phyloP scores from a whole-genome alignment of 2,113 vertebrate genomes.

The Miniopterus natalensis region DNA sequence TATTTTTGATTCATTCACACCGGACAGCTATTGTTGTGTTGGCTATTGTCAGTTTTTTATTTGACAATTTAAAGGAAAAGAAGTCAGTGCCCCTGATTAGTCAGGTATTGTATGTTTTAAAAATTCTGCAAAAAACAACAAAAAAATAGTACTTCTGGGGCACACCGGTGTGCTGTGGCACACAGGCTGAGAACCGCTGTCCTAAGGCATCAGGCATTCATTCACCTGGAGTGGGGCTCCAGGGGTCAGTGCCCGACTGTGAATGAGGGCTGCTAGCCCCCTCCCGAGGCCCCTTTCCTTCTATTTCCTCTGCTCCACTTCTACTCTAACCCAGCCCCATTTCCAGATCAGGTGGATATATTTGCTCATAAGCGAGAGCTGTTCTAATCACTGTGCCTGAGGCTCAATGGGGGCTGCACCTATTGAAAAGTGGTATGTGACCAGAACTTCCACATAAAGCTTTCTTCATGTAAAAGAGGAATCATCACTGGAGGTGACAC shows the following conservation, averaged over 20 bases:
- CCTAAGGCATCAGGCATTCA: no score
- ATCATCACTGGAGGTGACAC: neutral
- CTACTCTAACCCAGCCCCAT: no score
- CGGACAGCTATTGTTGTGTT: neutral
- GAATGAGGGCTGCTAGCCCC: no score
- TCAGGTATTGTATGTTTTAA: no score
- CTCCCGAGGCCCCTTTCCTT: no score
- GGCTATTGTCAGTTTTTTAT: neutral
- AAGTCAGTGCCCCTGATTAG: no score
- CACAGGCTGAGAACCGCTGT: neutral
- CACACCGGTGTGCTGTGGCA: no score
- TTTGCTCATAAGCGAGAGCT: neutral
- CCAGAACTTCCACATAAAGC: neutral
- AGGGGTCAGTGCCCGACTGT: accelerated
- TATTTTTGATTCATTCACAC: neutral
- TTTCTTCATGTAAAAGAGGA: neutral
- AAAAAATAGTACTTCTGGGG: no score
- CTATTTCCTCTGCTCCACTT: neutral
- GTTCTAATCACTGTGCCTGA: neutral
- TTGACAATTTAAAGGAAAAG: no score
- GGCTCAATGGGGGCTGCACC: neutral
- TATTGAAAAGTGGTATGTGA: neutral
- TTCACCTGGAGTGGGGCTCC: neutral
- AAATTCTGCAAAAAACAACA: no score
- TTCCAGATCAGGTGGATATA: neutral